These are phyloP conservation scores for Heliangelus exortis DNA, from an alignment of 2,797 vertebrate species.

Conservation along the genomic window DNA sequence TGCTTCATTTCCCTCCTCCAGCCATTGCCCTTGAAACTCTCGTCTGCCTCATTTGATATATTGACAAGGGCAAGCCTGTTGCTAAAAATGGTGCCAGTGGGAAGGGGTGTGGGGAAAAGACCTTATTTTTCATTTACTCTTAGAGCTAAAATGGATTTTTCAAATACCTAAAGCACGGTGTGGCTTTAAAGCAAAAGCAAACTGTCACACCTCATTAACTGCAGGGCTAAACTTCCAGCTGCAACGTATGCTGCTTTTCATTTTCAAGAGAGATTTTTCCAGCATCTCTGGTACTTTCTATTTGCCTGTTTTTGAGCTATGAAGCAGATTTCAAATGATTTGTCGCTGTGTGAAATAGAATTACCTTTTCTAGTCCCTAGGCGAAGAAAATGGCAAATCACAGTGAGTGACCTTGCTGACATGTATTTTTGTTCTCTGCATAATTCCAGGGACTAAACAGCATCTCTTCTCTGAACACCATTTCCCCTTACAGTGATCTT, in stretches of 20 bases:
- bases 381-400: slow-evolving; percentile 32
- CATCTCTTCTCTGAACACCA: not conserved
- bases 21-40: not conserved
- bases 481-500: not conserved
- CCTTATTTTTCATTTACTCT: not conserved
- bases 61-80: not conserved
- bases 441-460: slow-evolving; percentile 17
- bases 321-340: not conserved
- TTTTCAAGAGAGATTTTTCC: not conserved
- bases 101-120: not conserved
- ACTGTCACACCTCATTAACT: slow-evolving; percentile 37
- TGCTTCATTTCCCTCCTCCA: not conserved
- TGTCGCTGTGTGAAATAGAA: slow-evolving; percentile 30
- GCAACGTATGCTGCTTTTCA: not conserved
- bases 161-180: not conserved
- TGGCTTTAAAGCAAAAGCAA: slow-evolving; percentile 31
- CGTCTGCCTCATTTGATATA: not conserved
- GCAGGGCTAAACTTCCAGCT: not conserved
- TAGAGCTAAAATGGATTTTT: slow-evolving; percentile 29
- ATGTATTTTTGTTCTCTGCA: not conserved
- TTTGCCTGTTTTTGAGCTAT: not conserved
- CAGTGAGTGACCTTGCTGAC: not conserved
- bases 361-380: slow-evolving; percentile 4
- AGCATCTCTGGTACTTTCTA: not conserved
- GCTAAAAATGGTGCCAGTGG: not conserved